Percentiles rank a stretch among this genome's conserved stretches.
Conservation (phyloP, 2,888 invertebrate species). For the Ceramica pisi region DNA sequence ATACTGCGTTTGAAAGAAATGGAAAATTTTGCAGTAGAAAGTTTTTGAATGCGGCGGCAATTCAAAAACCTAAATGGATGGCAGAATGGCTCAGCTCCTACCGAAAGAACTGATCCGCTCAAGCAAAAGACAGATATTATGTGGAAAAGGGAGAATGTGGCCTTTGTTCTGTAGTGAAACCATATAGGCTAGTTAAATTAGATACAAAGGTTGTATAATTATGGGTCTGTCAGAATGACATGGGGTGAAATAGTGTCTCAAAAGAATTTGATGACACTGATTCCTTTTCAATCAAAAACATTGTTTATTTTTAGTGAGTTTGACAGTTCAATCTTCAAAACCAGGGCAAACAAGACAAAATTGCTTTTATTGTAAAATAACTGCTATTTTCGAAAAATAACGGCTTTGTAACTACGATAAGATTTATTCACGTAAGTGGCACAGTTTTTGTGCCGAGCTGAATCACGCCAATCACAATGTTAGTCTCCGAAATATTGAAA, state of each 20-base stretch:
- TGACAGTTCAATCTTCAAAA: conserved; percentile 5
- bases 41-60: neutral
- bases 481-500: conserved; percentile 5
- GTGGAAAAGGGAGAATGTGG: neutral
- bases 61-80: neutral
- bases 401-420: conserved; percentile 21
- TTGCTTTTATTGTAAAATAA: conserved; percentile 31
- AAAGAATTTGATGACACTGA: neutral
- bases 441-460: conserved; percentile 38
- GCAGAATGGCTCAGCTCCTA: neutral
- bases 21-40: neutral
- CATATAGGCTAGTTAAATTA: neutral
- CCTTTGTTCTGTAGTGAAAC: neutral
- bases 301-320: neutral
- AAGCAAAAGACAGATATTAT: neutral
- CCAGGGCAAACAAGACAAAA: conserved; percentile 15
- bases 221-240: neutral
- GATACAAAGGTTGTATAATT: neutral
- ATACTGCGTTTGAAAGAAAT: neutral
- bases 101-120: neutral
- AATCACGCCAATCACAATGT: conserved; percentile 18
- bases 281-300: neutral
- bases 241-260: neutral
- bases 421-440: conserved; percentile 45
- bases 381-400: conserved; percentile 43